Percentiles rank a stretch among this genome's conserved stretches.
Conservation (phyloP, 2,113 vertebrate genomes). For the Eretmochelys imbricata region DNA sequence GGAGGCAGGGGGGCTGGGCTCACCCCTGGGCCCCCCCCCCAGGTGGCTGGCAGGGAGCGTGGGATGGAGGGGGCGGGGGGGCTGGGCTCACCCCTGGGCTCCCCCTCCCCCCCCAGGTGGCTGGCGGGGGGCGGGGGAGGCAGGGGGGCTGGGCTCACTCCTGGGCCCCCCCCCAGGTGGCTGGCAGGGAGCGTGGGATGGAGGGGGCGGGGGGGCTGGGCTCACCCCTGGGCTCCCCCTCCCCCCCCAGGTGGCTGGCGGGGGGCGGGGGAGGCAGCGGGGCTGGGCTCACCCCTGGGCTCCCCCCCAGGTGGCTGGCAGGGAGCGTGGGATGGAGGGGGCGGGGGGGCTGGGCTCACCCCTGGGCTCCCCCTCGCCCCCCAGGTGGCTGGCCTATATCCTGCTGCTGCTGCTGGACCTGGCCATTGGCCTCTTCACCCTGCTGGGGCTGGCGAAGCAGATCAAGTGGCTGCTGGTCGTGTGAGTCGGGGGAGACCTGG, state of each 20-base stretch:
- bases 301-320: too few relatives aligned
- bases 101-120: too few relatives aligned
- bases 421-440: constrained; percentile 90
- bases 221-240: neutral
- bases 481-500: constrained; percentile 75
- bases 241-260: constrained; percentile 78
- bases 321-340: accelerated
- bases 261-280: neutral
- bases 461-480: constrained; percentile 92
- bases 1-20: too few relatives aligned
- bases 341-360: neutral
- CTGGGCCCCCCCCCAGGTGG: too few relatives aligned
- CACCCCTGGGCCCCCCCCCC: too few relatives aligned
- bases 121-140: too few relatives aligned
- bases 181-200: too few relatives aligned
- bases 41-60: too few relatives aligned
- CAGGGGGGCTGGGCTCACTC: neutral
- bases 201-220: neutral
- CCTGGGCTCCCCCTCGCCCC: neutral
- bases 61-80: too few relatives aligned
- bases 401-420: constrained; percentile 89
- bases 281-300: neutral
- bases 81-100: neutral
- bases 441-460: constrained; percentile 91
- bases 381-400: constrained; percentile 91